Percentiles rank a stretch among this genome's conserved stretches.
phyloP scores from a whole-genome alignment of 2,888 invertebrate species.

The Helobdella robusta region DNA sequence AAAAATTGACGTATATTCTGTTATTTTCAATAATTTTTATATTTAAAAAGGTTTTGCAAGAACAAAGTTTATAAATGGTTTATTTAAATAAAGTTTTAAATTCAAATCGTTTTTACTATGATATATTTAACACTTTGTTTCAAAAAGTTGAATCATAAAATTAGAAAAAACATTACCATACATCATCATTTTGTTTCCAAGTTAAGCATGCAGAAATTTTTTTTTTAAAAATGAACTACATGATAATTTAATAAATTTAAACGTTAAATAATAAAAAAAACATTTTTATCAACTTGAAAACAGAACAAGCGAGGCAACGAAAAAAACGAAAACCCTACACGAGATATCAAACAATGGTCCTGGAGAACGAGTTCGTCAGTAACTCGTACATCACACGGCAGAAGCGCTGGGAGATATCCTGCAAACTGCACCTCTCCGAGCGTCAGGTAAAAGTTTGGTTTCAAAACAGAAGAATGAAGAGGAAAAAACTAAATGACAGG shows the following conservation, averaged over 20 bases:
- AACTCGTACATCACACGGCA: slow-evolving; percentile 97
- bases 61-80: too few relatives aligned
- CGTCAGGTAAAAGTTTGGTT: slow-evolving; percentile 87
- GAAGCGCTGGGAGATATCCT: slow-evolving; percentile 93
- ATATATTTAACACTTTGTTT: too few relatives aligned
- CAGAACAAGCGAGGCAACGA: slow-evolving; percentile 38
- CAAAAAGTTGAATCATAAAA: too few relatives aligned
- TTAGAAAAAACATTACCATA: too few relatives aligned
- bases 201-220: too few relatives aligned
- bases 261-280: neutral
- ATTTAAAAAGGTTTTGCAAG: too few relatives aligned
- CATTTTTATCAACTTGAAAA: slow-evolving; percentile 35
- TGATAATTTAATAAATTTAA: neutral
- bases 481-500: slow-evolving; percentile 65
- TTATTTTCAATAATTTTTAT: too few relatives aligned
- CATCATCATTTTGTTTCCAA: too few relatives aligned
- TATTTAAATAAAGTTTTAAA: too few relatives aligned
- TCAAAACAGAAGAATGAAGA: slow-evolving; percentile 97
- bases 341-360: slow-evolving; percentile 89
- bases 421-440: slow-evolving; percentile 89
- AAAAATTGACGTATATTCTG: too few relatives aligned
- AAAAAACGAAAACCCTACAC: slow-evolving; percentile 98
- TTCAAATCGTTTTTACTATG: too few relatives aligned
- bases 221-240: too few relatives aligned
- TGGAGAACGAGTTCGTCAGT: slow-evolving; percentile 95